Base-by-base conservation (phyloP, 2,888 invertebrate species). In the Amaurobius ferox region DNA sequence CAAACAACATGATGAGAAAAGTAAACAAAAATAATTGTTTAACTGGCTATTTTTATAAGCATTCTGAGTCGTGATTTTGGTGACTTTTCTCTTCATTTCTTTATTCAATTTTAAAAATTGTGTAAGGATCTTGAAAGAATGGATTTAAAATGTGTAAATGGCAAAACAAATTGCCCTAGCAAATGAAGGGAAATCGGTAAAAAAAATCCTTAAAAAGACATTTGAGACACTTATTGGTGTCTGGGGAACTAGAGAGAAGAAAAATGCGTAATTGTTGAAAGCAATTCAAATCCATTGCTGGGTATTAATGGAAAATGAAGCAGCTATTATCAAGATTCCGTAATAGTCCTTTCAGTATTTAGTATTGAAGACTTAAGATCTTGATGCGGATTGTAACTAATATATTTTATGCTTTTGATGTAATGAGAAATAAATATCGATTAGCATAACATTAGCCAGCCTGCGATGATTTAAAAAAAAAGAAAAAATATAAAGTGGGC, bases 241-340 rank as follows among this genome's bases (percentile, higher is more conserved):
- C 44, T 44, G 16, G 44, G 44, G 44, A 44, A 7, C 9, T 2
- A 13, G 13, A 44, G 16, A 16, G 16, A 44, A 44, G n/a, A 16
- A 44, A 35, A 44, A 5, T 44, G 44, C 44, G 13, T 16, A 16
- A 7, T 44, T 44, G 44, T 13, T 13, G 44, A 44, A 44, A 44
- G 44, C 44, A 44, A 44, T 44, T 44, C 44, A 13, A 44, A 44
- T 44, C 44, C 44, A 44, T 44, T 44, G 44, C n/a, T 2, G 2
- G 16, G 44, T 44, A 44, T 44, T 44, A 44, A 44, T 44, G 44
- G 44, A 44, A 44, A 44, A 44, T 44, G 44, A 44, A 44, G n/a
- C 44, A 16, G 44, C 44, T 44, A 44, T 44, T 44, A 44, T 44
- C 44, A 16, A 44, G 44, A 44, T 44, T 44, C 44, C 6, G 44